Conservation (phyloP, 2,113 vertebrate species). For the Centropus bengalensis region DNA sequence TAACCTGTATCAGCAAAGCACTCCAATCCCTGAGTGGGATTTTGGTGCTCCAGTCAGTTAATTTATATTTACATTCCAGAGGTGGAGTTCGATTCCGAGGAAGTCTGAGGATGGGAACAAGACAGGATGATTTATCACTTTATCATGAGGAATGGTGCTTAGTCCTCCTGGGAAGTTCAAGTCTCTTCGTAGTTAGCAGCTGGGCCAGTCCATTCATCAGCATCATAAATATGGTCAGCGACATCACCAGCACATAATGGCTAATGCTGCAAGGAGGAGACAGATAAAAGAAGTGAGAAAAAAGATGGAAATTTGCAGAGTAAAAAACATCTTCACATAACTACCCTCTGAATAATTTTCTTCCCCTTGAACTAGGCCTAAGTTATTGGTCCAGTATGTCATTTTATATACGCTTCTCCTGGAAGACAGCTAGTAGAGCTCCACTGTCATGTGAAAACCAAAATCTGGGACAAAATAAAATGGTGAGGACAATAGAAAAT, state of each 20-base stretch:
- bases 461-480: not conserved
- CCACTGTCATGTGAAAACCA: not conserved
- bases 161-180: slow-evolving; percentile 71
- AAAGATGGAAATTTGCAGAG: not conserved
- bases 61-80: not conserved
- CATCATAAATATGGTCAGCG: slow-evolving; percentile 93
- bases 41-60: not conserved
- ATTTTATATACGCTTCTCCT: not conserved
- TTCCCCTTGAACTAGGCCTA: not conserved
- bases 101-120: not conserved
- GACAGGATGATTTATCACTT: not conserved
- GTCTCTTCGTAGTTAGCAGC: slow-evolving; percentile 84
- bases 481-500: not conserved
- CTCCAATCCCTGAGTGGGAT: not conserved
- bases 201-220: slow-evolving; percentile 90
- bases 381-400: not conserved
- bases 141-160: slow-evolving; percentile 86
- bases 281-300: not conserved
- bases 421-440: not conserved
- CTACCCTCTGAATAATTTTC: not conserved
- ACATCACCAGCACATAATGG: slow-evolving; percentile 98
- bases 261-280: slow-evolving; percentile 86
- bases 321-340: not conserved
- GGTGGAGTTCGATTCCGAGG: not conserved
- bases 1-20: not conserved